A percentile compares a stretch with the other conserved stretches of the same genome.
Evolutionary conservation across 2,797 vertebrate species (phyloP).

Genomic region (Acomys russatus): DNA sequence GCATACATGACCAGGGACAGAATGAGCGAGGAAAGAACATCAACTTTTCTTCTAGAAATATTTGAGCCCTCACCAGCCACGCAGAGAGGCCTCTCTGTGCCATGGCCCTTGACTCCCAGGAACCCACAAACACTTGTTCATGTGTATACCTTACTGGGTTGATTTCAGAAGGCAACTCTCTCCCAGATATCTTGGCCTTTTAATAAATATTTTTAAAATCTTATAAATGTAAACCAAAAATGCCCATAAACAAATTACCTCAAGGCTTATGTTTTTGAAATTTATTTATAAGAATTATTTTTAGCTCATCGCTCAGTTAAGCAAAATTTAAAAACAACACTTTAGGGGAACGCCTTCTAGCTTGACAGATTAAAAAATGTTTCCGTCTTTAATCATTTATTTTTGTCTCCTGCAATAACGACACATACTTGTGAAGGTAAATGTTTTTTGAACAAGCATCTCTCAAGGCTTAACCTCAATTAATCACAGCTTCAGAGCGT

Average conservation of each 20-base stretch:
- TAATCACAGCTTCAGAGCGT: background rate
- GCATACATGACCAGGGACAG: background rate
- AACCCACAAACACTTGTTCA: accelerated
- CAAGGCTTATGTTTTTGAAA: background rate
- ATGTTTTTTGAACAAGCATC: background rate
- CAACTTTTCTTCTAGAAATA: background rate
- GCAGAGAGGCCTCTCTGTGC: background rate
- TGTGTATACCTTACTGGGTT: accelerated
- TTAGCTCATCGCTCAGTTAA: constrained; percentile 6
- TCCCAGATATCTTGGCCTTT: background rate
- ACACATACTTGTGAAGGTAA: background rate
- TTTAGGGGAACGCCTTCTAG: no score
- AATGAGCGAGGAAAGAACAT: background rate
- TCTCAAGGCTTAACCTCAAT: background rate
- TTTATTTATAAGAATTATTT: constrained; percentile 26
- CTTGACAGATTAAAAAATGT: background rate
- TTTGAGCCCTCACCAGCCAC: background rate
- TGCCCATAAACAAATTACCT: background rate
- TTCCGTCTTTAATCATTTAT: background rate
- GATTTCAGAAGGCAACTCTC: background rate
- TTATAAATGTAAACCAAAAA: background rate
- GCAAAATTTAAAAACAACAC: background rate
- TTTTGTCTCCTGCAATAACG: background rate
- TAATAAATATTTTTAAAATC: no score
- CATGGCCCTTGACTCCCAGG: accelerated